These are phyloP conservation scores for Egretta garzetta DNA, from an alignment of 2,113 vertebrate species.

Conservation along the genomic window DNA sequence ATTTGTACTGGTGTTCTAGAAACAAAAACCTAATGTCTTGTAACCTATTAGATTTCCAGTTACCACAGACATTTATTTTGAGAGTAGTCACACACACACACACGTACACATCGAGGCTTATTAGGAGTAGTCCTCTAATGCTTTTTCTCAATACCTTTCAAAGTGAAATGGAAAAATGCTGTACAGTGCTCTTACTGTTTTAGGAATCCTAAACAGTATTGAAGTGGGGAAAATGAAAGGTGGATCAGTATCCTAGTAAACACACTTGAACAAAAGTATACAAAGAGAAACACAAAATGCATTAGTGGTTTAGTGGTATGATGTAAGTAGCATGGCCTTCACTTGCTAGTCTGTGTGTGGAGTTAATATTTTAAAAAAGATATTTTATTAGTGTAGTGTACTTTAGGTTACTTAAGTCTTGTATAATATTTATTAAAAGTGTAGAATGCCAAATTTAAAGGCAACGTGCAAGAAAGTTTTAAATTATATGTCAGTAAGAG, in stretches of 20 bases:
- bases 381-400: not conserved
- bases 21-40: not conserved
- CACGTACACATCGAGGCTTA: not conserved
- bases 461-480: not conserved
- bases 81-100: not conserved
- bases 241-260: conserved; percentile 74
- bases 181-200: not conserved
- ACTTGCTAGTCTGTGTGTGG: not conserved
- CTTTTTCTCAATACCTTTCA: not conserved
- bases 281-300: conserved; percentile 78
- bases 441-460: not conserved
- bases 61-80: not conserved
- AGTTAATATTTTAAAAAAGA: not conserved
- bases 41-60: not conserved
- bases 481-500: not conserved
- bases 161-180: not conserved
- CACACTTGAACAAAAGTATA: conserved; percentile 80
- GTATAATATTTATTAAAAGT: not conserved
- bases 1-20: not conserved
- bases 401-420: not conserved
- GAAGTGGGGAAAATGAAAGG: conserved; percentile 77
- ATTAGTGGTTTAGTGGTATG: conserved; percentile 77
- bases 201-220: conserved; percentile 78
- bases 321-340: not conserved
- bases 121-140: not conserved